Evolutionary conservation across 2,888 invertebrate species (phyloP), one percentile per base, ranked within the genome.

Genomic region (Dichetophora obliterata): DNA sequence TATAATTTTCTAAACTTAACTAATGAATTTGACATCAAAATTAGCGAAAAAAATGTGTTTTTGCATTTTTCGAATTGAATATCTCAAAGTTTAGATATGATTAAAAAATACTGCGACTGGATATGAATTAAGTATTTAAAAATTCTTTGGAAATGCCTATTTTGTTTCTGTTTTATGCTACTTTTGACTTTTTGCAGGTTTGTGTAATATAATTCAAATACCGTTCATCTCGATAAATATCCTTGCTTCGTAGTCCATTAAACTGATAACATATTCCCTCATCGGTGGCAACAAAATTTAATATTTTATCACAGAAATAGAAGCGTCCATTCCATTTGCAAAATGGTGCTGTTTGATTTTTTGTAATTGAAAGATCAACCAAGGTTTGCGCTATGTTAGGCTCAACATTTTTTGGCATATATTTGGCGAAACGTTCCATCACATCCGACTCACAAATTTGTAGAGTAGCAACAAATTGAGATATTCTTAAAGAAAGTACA

Each of bases 241-340:
- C 88, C 79, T 81, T 81, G 16, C 85, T 78, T 6, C 83, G 77
- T 22, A 89, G 75, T 0, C 89, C 88, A 80, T 88, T 88, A 66
- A 88, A 89, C 71, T 88, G 89, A 70, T 88, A 88, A 76, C 88
- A 88, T 54, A 88, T 88, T 0, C 88, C 88, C 80, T 88, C 89
- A 71, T 88, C 88, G 16, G 88, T 88, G 5, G 87, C 82, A 63
- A 89, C 89, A 76, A 85, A 85, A 77, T 85, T 84, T 22, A 88
- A 86, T 24, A 89, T 77, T 24, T 84, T 80, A 27, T 86, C 66
- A 75, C 88, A 88, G 31, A 89, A 89, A 74, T 88, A 88, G 76
- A 84, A 87, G 2, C 88, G 83, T 19, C 85, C 85, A 74, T 84
- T 86, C 89, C 89, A 88, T 69, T 82, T 84, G 68, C 88, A 88